Evolutionary conservation across 1,140 invertebrate species (phyloP), one percentile per base, ranked within the genome.

Genomic region (Limonius californicus): DNA sequence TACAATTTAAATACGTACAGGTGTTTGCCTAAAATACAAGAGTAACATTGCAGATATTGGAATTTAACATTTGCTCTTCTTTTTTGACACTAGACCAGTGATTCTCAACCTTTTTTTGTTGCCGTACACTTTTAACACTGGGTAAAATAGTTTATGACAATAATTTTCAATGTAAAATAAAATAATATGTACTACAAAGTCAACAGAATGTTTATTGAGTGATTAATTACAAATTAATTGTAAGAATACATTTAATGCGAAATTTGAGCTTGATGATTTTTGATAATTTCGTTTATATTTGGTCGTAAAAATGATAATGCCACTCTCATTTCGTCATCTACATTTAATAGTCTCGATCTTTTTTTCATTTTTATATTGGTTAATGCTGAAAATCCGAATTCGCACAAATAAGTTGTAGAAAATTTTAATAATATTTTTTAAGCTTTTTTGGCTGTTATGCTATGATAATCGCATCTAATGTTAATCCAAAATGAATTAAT

Each of bases 191-290:
- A 57, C 55, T 57, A 18, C 55, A 57, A n/a, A 59, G 47, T 50
- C 27, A 59, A 59, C 57, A 47, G 19, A 16, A 59, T 39, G 35
- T 59, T 59, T 59, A 59, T 59, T 59, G 16, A 35, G 30, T 20
- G 30, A 57, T 57, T 57, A 57, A 57, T 57, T 30, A 57, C 55
- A 57, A 57, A 39, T 59, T 59, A 45, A 59, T 47, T 6, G 11
- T 32, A 32, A 32, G 27, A 59, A 59, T 59, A 45, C 42, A 8
- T 7, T 61, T 56, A 61, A 55, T 54, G 45, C 12, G 59, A 61
- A 54, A 61, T 55, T 39, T 61, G 59, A 27, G 59, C 47, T 61
- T 61, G 59, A 30, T 27, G 47, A 2, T 55, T 61, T 55, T 59
- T 54, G 12, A 19, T n/a, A 54, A 54, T 21, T 19, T 54, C 18